Base-by-base conservation (phyloP, 2,797 vertebrate genomes). In the Poecile montanus region DNA sequence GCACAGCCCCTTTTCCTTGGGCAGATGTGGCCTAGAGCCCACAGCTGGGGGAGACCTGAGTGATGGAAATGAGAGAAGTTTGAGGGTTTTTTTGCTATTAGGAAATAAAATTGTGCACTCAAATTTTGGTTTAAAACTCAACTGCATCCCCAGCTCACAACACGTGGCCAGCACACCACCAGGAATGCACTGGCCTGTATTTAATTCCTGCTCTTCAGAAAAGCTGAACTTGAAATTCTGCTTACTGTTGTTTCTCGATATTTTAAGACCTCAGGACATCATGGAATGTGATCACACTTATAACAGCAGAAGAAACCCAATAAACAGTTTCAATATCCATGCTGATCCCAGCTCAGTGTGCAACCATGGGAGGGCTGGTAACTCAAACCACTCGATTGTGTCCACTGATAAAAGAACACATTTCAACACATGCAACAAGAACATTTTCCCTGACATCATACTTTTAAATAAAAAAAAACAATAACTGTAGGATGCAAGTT, bases 221-320 rank as follows among this genome's bases (percentile, higher is more conserved):
- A 72, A 89, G 63, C 78, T 75, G 34, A 70, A 45, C 65, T 70
- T 88, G 47, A 83, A 95, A 58, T 67, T 51, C 67, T 80, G 48
- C 77, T 79, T 80, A 36, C 53, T 70, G 44, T 8, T 70, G 23
- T 57, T 26, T 87, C 42, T 75, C 8, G 16, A 12, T 48, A 74
- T 73, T 77, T 84, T 83, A 71, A 82, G 75, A 79, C 76, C 81
- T 82, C 38, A 75, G 94, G 79, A 86, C 79, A 89, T 61, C 36
- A 16, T 6, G 23, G 85, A 88, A 88, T 48, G 48, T 21, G 30
- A 88, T 81, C 73, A 84, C 71, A 47, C 60, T 88, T 70, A 7
- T 5, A 94, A 58, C 19, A 84, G 71, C 36, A 85, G 60, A 63
- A 83, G 80, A 92, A 91, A 89, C 15, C 6, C 71, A 95, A 5